These are phyloP conservation scores for Brachypalpus laphriformis DNA, from an alignment of 2,888 invertebrate genomes.

Conservation along the genomic window DNA sequence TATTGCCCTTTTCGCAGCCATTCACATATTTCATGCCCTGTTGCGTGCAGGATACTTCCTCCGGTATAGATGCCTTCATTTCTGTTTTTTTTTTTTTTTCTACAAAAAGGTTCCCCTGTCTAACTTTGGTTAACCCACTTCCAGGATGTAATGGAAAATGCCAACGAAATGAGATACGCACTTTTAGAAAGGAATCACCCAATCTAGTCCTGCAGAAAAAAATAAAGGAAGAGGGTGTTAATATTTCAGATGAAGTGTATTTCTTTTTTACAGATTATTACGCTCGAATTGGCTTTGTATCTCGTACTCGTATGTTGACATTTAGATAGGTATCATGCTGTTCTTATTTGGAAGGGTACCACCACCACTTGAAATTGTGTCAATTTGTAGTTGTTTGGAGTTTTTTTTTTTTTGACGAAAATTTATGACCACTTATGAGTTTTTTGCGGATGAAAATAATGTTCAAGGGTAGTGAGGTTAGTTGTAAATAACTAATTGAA, in stretches of 20 bases:
- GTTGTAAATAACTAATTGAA: slow-evolving; percentile 69
- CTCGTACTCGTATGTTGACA: slow-evolving; percentile 25
- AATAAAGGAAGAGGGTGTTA: slow-evolving; percentile 35
- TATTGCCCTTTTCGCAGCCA: slow-evolving; percentile 30
- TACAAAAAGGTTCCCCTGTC: background rate
- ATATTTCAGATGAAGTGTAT: slow-evolving; percentile 23
- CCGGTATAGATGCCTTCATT: background rate
- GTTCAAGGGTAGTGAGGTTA: slow-evolving; percentile 6
- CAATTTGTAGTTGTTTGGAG: slow-evolving; percentile 52
- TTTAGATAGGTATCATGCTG: slow-evolving; percentile 52
- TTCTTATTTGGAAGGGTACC: slow-evolving; percentile 26
- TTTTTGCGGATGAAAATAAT: slow-evolving; percentile 1
- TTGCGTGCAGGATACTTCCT: slow-evolving; percentile 12
- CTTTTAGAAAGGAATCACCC: slow-evolving; percentile 11
- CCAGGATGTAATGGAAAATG: slow-evolving; percentile 2
- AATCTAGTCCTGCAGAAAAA: background rate
- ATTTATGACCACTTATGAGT: slow-evolving; percentile 37
- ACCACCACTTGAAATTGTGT: slow-evolving; percentile 58
- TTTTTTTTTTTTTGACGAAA: slow-evolving; percentile 3
- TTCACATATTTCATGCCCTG: slow-evolving; percentile 47
- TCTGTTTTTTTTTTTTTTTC: background rate
- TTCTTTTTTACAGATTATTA: slow-evolving; percentile 60
- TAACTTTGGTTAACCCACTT: slow-evolving; percentile 17
- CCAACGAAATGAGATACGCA: slow-evolving; percentile 26
- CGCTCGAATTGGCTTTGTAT: slow-evolving; percentile 55